Percentiles rank a stretch among this genome's conserved stretches.
These are phyloP conservation scores for Sylvilagus bachmani DNA, from an alignment of 2,113 vertebrate genomes.

Conservation along the genomic window DNA sequence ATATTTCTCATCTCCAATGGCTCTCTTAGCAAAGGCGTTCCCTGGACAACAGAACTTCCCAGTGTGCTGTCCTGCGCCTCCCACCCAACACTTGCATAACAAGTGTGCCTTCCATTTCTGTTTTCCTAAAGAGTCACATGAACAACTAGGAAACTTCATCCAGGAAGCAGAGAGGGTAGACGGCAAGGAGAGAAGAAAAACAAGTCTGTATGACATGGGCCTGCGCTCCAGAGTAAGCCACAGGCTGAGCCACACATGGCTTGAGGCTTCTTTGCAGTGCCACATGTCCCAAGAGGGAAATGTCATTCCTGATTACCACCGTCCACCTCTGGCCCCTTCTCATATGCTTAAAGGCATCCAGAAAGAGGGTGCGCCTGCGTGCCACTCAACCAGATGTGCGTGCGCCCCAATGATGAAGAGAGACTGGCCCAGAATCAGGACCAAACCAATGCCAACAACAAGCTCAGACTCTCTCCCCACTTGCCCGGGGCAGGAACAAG, in stretches of 20 bases:
- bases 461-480: background rate
- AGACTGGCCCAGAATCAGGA: background rate
- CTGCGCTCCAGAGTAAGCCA: background rate
- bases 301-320: background rate
- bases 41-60: background rate
- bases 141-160: background rate
- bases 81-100: background rate
- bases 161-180: too few relatives aligned
- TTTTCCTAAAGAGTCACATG: background rate
- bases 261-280: background rate
- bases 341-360: background rate
- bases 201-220: background rate
- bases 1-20: background rate
- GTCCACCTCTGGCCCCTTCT: background rate
- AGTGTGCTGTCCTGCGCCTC: background rate
- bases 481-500: background rate
- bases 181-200: background rate
- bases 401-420: background rate
- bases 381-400: background rate
- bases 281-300: background rate
- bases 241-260: background rate
- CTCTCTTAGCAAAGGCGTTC: background rate
- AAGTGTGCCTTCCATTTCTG: background rate
- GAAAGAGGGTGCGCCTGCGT: background rate
- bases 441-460: background rate